These are phyloP conservation scores for Mormyrops attenuatus DNA, from an alignment of 2,797 vertebrate species.

Conservation along the genomic window DNA sequence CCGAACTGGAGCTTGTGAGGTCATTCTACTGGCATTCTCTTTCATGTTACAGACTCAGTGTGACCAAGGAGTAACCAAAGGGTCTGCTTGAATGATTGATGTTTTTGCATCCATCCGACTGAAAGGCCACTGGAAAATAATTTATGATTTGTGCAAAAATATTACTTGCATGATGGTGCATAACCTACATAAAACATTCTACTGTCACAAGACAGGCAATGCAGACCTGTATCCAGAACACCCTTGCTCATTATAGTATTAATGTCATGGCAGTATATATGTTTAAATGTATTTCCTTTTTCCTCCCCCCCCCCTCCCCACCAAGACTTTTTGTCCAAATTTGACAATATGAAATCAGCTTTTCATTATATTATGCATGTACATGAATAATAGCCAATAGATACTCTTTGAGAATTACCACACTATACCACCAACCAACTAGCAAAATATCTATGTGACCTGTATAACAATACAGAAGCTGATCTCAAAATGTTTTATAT, in stretches of 20 bases:
- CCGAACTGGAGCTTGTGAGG: neutral
- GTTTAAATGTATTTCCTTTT: constrained; percentile 30
- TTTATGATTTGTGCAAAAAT: constrained; percentile 7
- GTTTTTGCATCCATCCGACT: neutral
- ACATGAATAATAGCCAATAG: constrained; percentile 6
- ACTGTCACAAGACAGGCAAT: neutral
- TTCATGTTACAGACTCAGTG: neutral
- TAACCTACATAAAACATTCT: neutral
- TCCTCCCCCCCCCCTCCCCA: constrained; percentile 38
- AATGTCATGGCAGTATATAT: neutral
- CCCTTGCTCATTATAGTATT: neutral
- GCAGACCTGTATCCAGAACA: neutral
- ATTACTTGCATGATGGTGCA: neutral
- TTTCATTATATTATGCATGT: constrained; percentile 24
- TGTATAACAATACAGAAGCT: neutral
- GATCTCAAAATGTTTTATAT: neutral
- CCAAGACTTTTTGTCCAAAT: constrained; percentile 35
- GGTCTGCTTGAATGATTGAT: neutral
- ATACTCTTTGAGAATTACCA: constrained; percentile 7
- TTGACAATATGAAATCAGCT: constrained; percentile 30
- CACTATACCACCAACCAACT: neutral
- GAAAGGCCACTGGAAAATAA: neutral
- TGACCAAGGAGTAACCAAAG: constrained; percentile 1
- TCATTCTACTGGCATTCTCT: neutral
- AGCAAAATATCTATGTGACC: neutral